These are phyloP conservation scores for Xenopus tropicalis DNA, from an alignment of 2,113 vertebrate genomes.

Conservation along the genomic window UCB_Xtro_10.0 CM004449.2:51108501-51109000, in stretches of 20 bases:
- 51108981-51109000: no score
- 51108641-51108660: neutral
- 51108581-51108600: constrained; percentile 9
- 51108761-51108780: neutral
- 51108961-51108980: no score
- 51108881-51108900: no score
- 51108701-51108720: neutral
- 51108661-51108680: constrained; percentile 4
- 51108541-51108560: neutral
- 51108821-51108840: no score
- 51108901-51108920: no score
- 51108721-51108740: neutral
- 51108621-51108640: constrained; percentile 9
- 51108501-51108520: no score
- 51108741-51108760: neutral
- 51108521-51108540: constrained; percentile 20
- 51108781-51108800: no score
- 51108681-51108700: constrained; percentile 14
- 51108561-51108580: constrained; percentile 1
- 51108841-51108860: no score
- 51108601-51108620: constrained; percentile 21
- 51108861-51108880: no score
- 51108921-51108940: no score
- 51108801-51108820: no score
- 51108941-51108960: no score